Base-by-base conservation (phyloP, 2,797 vertebrate genomes). In the Platyrinchus mystaceus region DNA sequence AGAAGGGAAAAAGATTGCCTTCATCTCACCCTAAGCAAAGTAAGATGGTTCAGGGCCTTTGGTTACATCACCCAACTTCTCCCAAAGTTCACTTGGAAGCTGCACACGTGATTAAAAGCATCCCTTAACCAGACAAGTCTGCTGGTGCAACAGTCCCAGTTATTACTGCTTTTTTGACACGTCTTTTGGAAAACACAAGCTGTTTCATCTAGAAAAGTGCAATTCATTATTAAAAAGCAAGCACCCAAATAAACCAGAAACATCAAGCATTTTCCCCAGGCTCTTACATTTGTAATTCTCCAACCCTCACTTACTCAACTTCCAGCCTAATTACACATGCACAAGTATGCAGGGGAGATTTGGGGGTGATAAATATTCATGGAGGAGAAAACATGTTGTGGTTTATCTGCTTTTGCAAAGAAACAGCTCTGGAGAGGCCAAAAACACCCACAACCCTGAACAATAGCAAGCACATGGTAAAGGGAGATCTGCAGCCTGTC, bases 201-300 rank as follows among this genome's bases (percentile, higher is more conserved):
- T 69, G 83, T 91, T 96, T 96, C 88, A 96, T 94, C 93, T 94
- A 34, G 17, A 83, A 95, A 94, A 96, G 63, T 9, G 27, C 37
- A 49, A 93, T 96, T 93, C 79, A 94, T 96, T 95, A 96, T 95
- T 95, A 95, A 96, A 91, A 91, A 90, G 76, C 80, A 90, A 77
- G 87, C 93, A 93, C 91, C 87, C 93, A 95, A 95, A 91, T 86
- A 96, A 95, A 91, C 74, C 70, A 95, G 79, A 82, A 95, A 82
- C 89, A 93, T 90, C 91, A 94, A 92, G 80, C 41, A 1, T 75
- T 91, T 84, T 94, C 89, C 70, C 52, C 56, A 60, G 83, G 74
- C 91, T 91, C 64, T 74, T 60, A 24, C 46, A 91, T 74, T 86
- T 78, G 82, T 81, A 93, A 73, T 20, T 91, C 67, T 93, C 77